Evolutionary conservation across 1,140 invertebrate genomes (phyloP).

Genomic region (Aphidius gifuensis): DNA sequence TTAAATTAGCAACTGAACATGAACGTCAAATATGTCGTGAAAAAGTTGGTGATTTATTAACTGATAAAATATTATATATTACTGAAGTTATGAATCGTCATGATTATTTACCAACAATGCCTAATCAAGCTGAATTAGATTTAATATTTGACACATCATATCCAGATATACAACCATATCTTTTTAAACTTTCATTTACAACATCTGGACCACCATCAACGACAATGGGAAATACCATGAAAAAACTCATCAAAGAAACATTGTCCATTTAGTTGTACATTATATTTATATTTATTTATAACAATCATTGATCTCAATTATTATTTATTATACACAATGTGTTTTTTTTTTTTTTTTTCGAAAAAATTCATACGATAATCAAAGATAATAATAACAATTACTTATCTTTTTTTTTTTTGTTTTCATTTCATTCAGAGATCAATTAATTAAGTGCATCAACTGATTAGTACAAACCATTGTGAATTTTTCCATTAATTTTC

Average conservation of each 20-base stretch:
- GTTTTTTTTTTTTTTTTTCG: not conserved
- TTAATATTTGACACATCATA: conserved; percentile 92
- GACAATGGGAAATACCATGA: conserved; percentile 82
- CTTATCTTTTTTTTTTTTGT: conserved; percentile 5
- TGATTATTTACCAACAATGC: conserved; percentile 94
- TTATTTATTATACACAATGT: not conserved
- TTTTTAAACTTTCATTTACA: conserved; percentile 84
- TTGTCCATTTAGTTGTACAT: conserved; percentile 52
- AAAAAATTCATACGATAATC: conserved; percentile 4
- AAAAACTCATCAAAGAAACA: conserved; percentile 87
- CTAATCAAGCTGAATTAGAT: conserved; percentile 86
- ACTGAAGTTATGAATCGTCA: conserved; percentile 92
- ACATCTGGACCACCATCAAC: conserved; percentile 68
- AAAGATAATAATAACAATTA: not conserved
- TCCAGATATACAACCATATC: conserved; percentile 90
- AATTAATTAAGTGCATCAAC: conserved; percentile 26
- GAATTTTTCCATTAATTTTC: conserved; percentile 25
- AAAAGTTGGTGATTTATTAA: conserved; percentile 85
- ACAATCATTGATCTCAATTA: not conserved
- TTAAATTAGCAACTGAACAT: conserved; percentile 81
- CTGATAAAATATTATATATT: conserved; percentile 91
- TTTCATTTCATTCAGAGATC: conserved; percentile 18
- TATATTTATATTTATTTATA: conserved; percentile 6
- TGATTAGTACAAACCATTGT: conserved; percentile 37
- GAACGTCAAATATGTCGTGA: conserved; percentile 84